Evolutionary conservation across 2,113 vertebrate genomes (phyloP).

Genomic region (Nerophis lumbriciformis): DNA sequence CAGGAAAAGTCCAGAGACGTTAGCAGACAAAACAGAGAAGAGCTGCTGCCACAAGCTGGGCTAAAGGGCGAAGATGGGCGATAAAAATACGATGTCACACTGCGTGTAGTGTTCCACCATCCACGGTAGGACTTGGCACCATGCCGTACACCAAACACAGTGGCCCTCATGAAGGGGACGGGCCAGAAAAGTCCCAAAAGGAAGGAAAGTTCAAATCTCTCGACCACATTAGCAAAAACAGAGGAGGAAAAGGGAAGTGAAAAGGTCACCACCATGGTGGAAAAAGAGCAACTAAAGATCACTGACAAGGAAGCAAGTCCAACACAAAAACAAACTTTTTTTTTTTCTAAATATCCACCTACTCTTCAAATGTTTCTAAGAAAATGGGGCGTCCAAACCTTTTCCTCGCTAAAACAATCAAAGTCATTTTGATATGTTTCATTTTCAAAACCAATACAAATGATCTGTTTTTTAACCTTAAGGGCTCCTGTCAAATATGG

Average conservation of each 20-base stretch:
- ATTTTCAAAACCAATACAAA: no score
- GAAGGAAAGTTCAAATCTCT: slow-evolving; percentile 3
- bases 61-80: slow-evolving; percentile 24
- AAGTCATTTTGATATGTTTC: no score
- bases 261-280: not conserved
- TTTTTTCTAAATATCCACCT: not conserved
- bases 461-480: no score
- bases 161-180: not conserved
- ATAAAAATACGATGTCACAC: slow-evolving; percentile 8
- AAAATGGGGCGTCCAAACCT: no score
- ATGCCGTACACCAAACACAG: not conserved
- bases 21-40: slow-evolving; percentile 33
- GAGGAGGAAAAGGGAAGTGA: not conserved
- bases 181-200: slow-evolving; percentile 11
- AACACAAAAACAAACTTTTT: slow-evolving; percentile 12
- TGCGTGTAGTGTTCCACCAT: not conserved
- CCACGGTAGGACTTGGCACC: not conserved
- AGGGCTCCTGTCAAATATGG: no score
- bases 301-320: slow-evolving; percentile 17
- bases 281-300: not conserved
- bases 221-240: slow-evolving; percentile 9
- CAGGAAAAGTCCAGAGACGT: slow-evolving; percentile 46
- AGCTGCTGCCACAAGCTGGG: slow-evolving; percentile 8
- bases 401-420: no score
- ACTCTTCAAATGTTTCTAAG: not conserved